Evolutionary conservation across 2,113 vertebrate species (phyloP).

Genomic region (Piaya cayana): DNA sequence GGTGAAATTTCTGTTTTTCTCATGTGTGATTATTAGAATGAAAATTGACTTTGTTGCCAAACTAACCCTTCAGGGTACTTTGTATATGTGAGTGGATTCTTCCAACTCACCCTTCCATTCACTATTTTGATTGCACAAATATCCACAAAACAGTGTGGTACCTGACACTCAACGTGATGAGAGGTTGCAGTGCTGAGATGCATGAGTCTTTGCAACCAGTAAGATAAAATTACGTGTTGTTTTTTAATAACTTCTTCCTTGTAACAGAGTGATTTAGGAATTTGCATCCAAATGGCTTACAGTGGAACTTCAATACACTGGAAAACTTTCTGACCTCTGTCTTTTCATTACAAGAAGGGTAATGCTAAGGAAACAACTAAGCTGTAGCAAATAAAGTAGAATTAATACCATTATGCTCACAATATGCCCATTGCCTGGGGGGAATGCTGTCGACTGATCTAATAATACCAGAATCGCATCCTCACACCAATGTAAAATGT

Average conservation of each 20-base stretch:
- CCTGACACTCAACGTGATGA: accelerated
- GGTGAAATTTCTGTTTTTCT: not conserved
- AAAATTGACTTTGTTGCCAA: not conserved
- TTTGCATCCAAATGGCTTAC: not conserved
- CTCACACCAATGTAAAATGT: conserved; percentile 54
- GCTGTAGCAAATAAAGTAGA: conserved; percentile 66
- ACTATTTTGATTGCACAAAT: not conserved
- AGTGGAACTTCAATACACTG: not conserved
- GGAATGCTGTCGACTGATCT: conserved; percentile 26
- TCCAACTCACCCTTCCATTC: not conserved
- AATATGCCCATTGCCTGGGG: conserved; percentile 46
- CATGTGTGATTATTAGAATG: not conserved
- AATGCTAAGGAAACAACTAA: conserved; percentile 34
- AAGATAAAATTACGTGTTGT: not conserved
- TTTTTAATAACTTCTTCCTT: not conserved
- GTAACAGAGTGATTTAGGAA: not conserved
- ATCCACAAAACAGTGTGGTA: not conserved
- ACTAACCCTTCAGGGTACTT: not conserved
- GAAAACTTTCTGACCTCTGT: conserved; percentile 8
- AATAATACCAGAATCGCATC: conserved; percentile 61
- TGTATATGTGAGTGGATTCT: not conserved
- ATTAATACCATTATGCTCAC: conserved; percentile 67
- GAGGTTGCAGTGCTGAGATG: not conserved
- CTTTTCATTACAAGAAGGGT: conserved; percentile 22
- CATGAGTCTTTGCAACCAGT: not conserved